phyloP scores from a whole-genome alignment of 2,113 vertebrate genomes.

The Vulpes lagopus region DNA sequence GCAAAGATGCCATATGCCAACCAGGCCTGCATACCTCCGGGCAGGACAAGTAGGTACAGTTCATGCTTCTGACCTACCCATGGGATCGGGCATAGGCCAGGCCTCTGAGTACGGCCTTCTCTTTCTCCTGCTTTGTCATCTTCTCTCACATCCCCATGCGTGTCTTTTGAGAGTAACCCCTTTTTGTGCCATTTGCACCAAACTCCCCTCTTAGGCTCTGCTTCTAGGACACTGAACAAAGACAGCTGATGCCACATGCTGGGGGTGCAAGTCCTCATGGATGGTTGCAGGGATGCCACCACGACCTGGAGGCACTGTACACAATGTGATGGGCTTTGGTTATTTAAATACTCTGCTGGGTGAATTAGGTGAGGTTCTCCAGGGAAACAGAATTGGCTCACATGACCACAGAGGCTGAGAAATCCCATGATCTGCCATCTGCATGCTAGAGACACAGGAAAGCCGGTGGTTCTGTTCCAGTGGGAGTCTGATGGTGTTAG shows the following conservation, averaged over 20 bases:
- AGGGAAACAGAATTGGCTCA: neutral
- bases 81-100: neutral
- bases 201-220: neutral
- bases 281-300: no score
- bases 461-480: neutral
- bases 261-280: neutral
- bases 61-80: neutral
- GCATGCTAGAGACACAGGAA: neutral
- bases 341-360: neutral
- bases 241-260: fast-evolving
- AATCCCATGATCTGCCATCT: no score
- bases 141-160: neutral
- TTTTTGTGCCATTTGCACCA: neutral
- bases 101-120: neutral
- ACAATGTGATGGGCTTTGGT: neutral
- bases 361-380: neutral
- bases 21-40: neutral
- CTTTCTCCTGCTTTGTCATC: no score
- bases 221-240: neutral
- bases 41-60: neutral
- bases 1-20: neutral
- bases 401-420: neutral
- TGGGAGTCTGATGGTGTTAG: neutral
- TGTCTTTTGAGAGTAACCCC: neutral
- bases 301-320: neutral